phyloP scores from a whole-genome alignment of 2,113 vertebrate genomes.

The Charadrius vociferus region DNA sequence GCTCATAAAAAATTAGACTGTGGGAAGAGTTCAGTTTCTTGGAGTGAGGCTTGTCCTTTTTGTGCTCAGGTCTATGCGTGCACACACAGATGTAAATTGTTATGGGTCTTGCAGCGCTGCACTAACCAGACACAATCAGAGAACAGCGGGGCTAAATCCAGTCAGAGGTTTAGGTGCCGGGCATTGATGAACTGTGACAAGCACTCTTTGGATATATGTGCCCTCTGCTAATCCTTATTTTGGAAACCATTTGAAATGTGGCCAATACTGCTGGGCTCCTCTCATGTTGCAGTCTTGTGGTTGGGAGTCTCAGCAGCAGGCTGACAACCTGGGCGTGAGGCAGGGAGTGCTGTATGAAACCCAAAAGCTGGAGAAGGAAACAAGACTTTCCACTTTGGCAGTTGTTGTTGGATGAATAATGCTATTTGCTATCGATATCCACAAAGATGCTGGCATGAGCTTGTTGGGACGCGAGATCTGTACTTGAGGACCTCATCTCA shows the following conservation, averaged over 20 bases:
- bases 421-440: neutral
- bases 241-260: neutral
- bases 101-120: neutral
- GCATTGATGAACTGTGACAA: neutral
- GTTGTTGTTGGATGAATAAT: neutral
- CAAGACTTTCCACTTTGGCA: neutral
- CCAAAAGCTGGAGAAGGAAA: neutral
- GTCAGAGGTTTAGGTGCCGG: fast-evolving
- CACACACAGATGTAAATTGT: neutral
- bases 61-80: neutral
- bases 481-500: neutral
- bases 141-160: neutral
- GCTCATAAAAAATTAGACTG: neutral
- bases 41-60: neutral
- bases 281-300: fast-evolving
- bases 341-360: neutral
- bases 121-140: neutral
- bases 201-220: neutral
- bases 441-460: neutral
- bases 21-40: neutral
- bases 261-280: neutral
- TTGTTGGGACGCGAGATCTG: neutral
- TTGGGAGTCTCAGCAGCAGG: neutral
- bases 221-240: neutral
- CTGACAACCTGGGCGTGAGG: neutral